Evolutionary conservation across 2,888 invertebrate genomes (phyloP).

Genomic region (Microctonus hyperodae): DNA sequence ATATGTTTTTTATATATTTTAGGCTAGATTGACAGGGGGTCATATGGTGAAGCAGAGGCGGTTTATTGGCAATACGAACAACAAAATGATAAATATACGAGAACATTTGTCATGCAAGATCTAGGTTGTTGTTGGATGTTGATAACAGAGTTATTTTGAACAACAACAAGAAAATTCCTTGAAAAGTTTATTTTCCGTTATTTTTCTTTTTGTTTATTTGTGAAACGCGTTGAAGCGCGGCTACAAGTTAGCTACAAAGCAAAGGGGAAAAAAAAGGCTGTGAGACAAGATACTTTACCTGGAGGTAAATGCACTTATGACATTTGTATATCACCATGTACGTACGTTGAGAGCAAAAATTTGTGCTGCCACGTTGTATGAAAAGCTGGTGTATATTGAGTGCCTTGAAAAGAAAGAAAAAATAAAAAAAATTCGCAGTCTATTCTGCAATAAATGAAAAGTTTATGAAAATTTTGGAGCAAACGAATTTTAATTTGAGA

Average conservation of each 20-base stretch:
- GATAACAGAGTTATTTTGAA: neutral
- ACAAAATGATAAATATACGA: conserved; percentile 60
- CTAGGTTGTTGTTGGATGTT: conserved; percentile 1
- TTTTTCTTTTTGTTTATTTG: neutral
- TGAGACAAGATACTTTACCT: neutral
- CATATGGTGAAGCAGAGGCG: conserved; percentile 60
- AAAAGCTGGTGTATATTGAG: neutral
- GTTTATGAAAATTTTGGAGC: neutral
- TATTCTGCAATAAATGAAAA: neutral
- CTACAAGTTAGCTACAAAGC: neutral
- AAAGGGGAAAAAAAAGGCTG: conserved; percentile 6
- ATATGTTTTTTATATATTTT: conserved; percentile 20
- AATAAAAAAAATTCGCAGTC: neutral
- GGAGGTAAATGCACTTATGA: neutral
- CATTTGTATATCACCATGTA: neutral
- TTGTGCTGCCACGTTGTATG: neutral
- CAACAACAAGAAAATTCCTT: conserved; percentile 11
- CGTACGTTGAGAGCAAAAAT: neutral
- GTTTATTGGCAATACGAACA: conserved; percentile 58
- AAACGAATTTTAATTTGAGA: too few species aligned
- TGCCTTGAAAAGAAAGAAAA: neutral
- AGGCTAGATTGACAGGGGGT: conserved; percentile 55
- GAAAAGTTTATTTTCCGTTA: neutral
- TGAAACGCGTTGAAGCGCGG: neutral
- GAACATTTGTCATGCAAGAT: conserved; percentile 46